Percentiles rank a stretch among this genome's conserved stretches.
Conservation (phyloP, 1,140 invertebrate species). For the Dinothrombium tinctorium region DNA sequence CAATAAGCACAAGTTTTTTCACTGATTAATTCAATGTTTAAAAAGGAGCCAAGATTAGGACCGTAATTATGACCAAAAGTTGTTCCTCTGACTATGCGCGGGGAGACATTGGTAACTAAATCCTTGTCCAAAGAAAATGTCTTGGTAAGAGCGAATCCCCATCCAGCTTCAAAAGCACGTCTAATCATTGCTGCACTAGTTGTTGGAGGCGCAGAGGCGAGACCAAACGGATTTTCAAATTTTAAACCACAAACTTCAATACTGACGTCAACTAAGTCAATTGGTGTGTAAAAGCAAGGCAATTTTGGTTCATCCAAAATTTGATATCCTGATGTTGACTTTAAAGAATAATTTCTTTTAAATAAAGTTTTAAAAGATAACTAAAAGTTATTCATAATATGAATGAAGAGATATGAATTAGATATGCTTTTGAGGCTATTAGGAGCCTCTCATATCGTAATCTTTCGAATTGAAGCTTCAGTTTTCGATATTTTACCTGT, state of each 20-base stretch:
- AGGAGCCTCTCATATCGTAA: too few species aligned
- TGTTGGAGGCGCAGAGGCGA: slow-evolving; percentile 87
- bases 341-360: too few species aligned
- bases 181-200: slow-evolving; percentile 85
- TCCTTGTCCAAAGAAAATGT: slow-evolving; percentile 91
- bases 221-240: slow-evolving; percentile 88
- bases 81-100: slow-evolving; percentile 73
- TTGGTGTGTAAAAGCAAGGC: slow-evolving; percentile 72
- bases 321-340: too few species aligned
- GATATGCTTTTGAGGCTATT: too few species aligned
- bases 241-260: slow-evolving; percentile 73
- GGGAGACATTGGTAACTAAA: slow-evolving; percentile 84
- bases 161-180: slow-evolving; percentile 77
- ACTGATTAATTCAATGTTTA: slow-evolving; percentile 95
- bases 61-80: slow-evolving; percentile 76
- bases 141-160: slow-evolving; percentile 89
- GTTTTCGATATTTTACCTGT: slow-evolving; percentile 39
- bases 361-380: too few species aligned
- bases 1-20: slow-evolving; percentile 87
- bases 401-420: too few species aligned
- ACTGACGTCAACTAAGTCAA: slow-evolving; percentile 79
- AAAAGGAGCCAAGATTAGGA: slow-evolving; percentile 75
- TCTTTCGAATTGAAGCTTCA: too few species aligned
- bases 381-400: too few species aligned
- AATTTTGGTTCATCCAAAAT: slow-evolving; percentile 21